Evolutionary conservation across 35 echinoderm and acorn worm species (phyloP).

Genomic region (Eucidaris tribuloides): DNA sequence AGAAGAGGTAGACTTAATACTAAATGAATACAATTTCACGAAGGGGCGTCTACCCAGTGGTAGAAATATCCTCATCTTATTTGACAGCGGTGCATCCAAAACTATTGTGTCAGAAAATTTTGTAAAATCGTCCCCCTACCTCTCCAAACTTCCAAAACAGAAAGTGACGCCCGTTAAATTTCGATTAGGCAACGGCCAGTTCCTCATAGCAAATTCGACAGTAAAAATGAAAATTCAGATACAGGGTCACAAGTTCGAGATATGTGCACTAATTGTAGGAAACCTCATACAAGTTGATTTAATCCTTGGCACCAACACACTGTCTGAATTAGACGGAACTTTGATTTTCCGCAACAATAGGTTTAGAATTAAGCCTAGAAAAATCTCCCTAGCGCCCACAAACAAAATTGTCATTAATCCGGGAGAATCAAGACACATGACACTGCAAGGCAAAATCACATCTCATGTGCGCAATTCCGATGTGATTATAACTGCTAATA

Average conservation of each 20-base stretch:
- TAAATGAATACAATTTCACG: neutral
- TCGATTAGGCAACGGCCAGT: neutral
- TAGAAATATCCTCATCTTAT: neutral
- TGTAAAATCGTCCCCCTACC: neutral
- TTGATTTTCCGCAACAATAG: neutral
- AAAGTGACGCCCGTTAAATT: neutral
- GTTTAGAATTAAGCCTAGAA: neutral
- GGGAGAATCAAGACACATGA: neutral
- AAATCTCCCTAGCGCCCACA: neutral
- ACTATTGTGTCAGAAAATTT: neutral
- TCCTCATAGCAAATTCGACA: neutral
- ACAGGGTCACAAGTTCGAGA: slow-evolving; percentile 5
- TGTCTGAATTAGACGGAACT: slow-evolving; percentile 4
- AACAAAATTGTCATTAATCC: neutral
- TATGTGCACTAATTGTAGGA: neutral
- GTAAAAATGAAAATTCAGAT: neutral
- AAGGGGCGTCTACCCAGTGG: neutral
- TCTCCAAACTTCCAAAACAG: neutral
- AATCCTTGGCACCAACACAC: neutral
- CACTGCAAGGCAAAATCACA: neutral
- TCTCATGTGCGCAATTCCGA: neutral
- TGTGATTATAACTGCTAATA: neutral
- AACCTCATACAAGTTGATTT: slow-evolving; percentile 2
- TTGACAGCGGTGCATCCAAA: neutral
- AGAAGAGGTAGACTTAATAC: neutral